phyloP scores from a whole-genome alignment of 2,113 vertebrate species.

The Larimichthys polyactis region DNA sequence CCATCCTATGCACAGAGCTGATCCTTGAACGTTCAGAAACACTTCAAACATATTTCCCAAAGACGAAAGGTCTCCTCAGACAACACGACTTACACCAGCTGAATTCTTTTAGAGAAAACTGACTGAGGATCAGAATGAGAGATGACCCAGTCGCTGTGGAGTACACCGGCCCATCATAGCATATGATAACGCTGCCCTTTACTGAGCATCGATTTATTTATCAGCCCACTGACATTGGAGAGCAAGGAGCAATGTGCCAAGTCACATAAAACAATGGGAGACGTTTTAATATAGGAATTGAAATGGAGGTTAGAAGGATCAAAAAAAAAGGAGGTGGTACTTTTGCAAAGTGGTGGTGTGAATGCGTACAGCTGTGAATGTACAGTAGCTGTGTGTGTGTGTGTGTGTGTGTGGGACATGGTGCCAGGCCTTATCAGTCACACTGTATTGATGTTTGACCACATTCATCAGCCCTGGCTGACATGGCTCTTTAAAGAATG shows the following conservation, averaged over 20 bases:
- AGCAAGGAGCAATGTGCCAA: conserved; percentile 72
- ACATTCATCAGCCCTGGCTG: conserved; percentile 67
- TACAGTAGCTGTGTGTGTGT: conserved; percentile 26
- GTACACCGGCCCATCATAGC: conserved; percentile 51
- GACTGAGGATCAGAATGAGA: not conserved
- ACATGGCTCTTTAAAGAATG: conserved; percentile 44
- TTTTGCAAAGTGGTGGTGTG: conserved; percentile 42
- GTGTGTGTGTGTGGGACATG: conserved; percentile 36
- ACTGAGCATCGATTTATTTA: conserved; percentile 77
- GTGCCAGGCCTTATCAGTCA: conserved; percentile 59
- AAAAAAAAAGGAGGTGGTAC: conserved; percentile 6
- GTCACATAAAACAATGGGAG: conserved; percentile 79
- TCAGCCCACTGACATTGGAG: conserved; percentile 71
- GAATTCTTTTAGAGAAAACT: not conserved
- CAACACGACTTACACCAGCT: not conserved
- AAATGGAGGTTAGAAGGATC: conserved; percentile 56
- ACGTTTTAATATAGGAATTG: conserved; percentile 84
- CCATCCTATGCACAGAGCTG: too few relatives aligned
- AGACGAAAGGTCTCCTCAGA: not conserved
- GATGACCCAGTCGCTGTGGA: conserved; percentile 20
- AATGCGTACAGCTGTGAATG: not conserved
- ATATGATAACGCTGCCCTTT: conserved; percentile 75
- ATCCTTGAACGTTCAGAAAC: too few relatives aligned
- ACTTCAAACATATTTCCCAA: too few relatives aligned
- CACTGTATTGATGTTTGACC: conserved; percentile 66